Conservation (phyloP, 2,888 invertebrate genomes). For the Drosophila putrida region DNA sequence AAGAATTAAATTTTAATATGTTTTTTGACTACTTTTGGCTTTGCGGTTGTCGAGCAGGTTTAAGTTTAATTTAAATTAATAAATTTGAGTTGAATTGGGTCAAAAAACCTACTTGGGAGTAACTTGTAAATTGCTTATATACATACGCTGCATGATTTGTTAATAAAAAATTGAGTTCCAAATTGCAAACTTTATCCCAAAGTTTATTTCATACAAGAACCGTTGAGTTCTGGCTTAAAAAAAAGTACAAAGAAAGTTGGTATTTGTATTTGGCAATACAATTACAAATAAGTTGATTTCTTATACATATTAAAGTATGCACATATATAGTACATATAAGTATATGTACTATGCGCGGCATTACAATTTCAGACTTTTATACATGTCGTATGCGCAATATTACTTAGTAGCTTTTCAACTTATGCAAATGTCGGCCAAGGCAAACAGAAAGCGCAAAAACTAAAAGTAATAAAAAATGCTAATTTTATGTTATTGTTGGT, state of each 20-base stretch:
- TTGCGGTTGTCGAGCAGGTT: no score
- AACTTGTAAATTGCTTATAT: background rate
- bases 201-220: slow-evolving; percentile 3
- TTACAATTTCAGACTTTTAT: slow-evolving; percentile 19
- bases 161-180: slow-evolving; percentile 8
- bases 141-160: background rate
- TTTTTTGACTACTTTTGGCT: no score
- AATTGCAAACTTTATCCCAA: slow-evolving; percentile 10
- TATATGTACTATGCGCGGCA: slow-evolving; percentile 10
- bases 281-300: slow-evolving; percentile 19
- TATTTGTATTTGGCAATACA: slow-evolving; percentile 26
- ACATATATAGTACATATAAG: background rate
- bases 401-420: slow-evolving; percentile 61
- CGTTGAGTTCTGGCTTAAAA: background rate
- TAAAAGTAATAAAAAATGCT: slow-evolving; percentile 81
- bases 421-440: slow-evolving; percentile 67
- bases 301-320: slow-evolving; percentile 4
- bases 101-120: background rate
- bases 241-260: slow-evolving; percentile 9
- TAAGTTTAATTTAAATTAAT: background rate
- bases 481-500: slow-evolving; percentile 77
- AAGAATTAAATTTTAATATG: no score
- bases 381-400: slow-evolving; percentile 72
- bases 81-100: background rate
- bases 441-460: slow-evolving; percentile 57